phyloP scores from a whole-genome alignment of 2,888 invertebrate genomes.

The Pterostichus niger region DNA sequence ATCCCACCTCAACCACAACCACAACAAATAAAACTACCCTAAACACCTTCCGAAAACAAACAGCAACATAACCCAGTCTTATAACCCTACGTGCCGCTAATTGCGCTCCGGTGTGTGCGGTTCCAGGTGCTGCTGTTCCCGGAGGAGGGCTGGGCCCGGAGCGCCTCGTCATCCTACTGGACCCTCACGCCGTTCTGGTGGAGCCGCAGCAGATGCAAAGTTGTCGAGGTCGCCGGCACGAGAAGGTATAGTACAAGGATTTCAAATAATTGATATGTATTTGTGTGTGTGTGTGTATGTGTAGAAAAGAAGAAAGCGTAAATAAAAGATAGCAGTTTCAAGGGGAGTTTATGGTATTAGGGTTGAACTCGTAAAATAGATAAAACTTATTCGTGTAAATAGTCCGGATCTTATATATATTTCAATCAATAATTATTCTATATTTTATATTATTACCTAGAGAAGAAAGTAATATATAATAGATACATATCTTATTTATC shows the following conservation, averaged over 20 bases:
- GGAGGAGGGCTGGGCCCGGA: constrained; percentile 93
- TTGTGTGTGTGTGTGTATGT: no score
- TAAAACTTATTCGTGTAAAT: no score
- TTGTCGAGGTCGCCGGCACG: constrained; percentile 90
- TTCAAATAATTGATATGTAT: no score
- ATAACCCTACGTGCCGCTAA: neutral
- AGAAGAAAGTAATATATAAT: no score
- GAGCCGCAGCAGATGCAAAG: constrained; percentile 90
- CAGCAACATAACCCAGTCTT: neutral
- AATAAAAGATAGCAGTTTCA: no score
- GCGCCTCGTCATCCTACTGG: constrained; percentile 92
- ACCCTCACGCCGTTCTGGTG: constrained; percentile 92
- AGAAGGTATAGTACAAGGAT: constrained; percentile 79
- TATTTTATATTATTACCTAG: no score
- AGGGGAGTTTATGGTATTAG: no score
- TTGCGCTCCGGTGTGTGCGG: constrained; percentile 14
- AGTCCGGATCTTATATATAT: no score
- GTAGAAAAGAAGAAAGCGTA: no score
- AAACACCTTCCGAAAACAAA: constrained; percentile 4
- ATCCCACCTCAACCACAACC: constrained; percentile 13
- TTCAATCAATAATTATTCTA: no score
- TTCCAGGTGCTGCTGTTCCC: constrained; percentile 89
- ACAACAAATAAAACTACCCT: constrained; percentile 11
- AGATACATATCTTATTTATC: no score
- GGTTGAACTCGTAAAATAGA: no score